Percentiles rank a stretch among this genome's conserved stretches.
Conservation (phyloP, 2,888 invertebrate genomes). For the Ectemnius cavifrons region DNA sequence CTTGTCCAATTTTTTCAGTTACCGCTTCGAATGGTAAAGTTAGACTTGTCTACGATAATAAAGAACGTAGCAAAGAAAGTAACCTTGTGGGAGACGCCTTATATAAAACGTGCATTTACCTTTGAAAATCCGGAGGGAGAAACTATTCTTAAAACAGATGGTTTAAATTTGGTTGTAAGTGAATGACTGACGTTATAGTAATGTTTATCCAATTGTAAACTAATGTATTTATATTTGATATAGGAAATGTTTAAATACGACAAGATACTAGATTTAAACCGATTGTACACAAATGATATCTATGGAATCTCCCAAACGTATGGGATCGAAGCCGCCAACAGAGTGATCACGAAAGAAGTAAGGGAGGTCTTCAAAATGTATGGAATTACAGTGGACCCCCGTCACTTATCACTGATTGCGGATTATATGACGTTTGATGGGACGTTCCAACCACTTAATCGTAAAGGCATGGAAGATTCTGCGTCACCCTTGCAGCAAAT, state of each 20-base stretch:
- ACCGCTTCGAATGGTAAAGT: constrained; percentile 81
- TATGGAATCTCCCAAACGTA: constrained; percentile 93
- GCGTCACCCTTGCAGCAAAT: constrained; percentile 98
- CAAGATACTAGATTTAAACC: constrained; percentile 87
- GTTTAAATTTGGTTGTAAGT: constrained; percentile 90
- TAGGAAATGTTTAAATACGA: constrained; percentile 92
- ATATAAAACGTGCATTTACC: constrained; percentile 91
- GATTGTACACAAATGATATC: constrained; percentile 95
- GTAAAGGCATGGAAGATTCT: constrained; percentile 93
- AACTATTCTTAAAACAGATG: constrained; percentile 93
- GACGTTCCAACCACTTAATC: constrained; percentile 91
- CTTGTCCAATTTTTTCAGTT: constrained; percentile 75
- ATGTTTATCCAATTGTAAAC: not conserved
- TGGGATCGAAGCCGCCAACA: constrained; percentile 97
- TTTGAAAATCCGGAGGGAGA: constrained; percentile 82
- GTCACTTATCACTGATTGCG: constrained; percentile 95
- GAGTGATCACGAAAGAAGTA: constrained; percentile 95
- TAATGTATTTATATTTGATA: constrained; percentile 36
- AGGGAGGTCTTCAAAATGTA: constrained; percentile 98
- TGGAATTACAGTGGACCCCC: constrained; percentile 95
- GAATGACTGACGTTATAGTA: not conserved
- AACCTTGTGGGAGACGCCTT: constrained; percentile 88
- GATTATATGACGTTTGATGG: constrained; percentile 99
- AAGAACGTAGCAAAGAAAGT: constrained; percentile 85
- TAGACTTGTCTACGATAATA: constrained; percentile 88